phyloP scores from a whole-genome alignment of 2,888 invertebrate genomes.

The Hyppa rectilinea region DNA sequence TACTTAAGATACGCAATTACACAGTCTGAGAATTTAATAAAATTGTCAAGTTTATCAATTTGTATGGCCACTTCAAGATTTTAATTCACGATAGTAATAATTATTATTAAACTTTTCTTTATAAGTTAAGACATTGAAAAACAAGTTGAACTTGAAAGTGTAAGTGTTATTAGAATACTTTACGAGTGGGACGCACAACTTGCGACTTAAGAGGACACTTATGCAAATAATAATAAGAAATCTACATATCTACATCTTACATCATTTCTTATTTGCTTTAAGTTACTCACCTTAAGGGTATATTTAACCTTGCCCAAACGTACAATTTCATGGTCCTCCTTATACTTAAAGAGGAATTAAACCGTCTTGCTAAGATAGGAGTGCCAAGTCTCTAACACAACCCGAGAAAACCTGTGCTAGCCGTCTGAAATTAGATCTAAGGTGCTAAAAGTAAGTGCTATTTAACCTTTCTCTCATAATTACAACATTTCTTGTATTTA shows the following conservation, averaged over 20 bases:
- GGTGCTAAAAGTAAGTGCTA: background rate
- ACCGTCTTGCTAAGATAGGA: background rate
- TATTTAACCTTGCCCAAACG: background rate
- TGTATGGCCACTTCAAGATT: background rate
- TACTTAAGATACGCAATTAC: constrained; percentile 8
- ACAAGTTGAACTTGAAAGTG: constrained; percentile 11
- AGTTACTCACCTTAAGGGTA: constrained; percentile 7
- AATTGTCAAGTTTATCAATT: constrained; percentile 18
- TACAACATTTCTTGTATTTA: background rate
- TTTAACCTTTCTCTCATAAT: background rate
- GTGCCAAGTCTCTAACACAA: background rate
- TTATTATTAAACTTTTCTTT: background rate
- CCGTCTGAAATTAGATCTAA: background rate
- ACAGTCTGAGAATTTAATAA: constrained; percentile 5
- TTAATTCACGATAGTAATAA: background rate
- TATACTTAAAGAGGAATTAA: background rate
- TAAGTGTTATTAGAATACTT: background rate
- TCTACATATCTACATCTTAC: constrained; percentile 25
- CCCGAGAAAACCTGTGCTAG: background rate
- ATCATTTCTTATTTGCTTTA: constrained; percentile 19
- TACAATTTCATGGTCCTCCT: background rate
- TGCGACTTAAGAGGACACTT: constrained; percentile 19
- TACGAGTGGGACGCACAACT: constrained; percentile 5
- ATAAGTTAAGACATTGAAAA: background rate
- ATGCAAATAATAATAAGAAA: constrained; percentile 22